A percentile compares a stretch with the other conserved stretches of the same genome.
These are phyloP conservation scores for Leptopilina myrica DNA, from an alignment of 2,888 invertebrate species.

Conservation along the genomic window DNA sequence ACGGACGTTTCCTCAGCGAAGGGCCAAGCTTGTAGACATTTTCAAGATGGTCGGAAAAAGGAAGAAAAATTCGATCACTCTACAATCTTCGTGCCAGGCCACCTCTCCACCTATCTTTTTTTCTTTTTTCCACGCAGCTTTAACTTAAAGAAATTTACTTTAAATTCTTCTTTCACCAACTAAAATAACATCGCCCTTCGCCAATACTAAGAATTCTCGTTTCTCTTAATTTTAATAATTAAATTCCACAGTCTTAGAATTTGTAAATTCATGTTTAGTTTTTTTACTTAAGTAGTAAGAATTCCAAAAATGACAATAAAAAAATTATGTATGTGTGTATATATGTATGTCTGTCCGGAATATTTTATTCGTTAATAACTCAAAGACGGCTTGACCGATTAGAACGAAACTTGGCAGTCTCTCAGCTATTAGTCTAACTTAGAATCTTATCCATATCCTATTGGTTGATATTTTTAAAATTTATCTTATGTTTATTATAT, in stretches of 20 bases:
- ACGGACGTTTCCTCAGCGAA: slow-evolving; percentile 42
- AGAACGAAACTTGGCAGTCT: too few relatives aligned
- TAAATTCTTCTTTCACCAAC: slow-evolving; percentile 23
- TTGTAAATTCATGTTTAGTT: too few relatives aligned
- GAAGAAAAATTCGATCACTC: slow-evolving; percentile 45
- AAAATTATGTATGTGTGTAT: too few relatives aligned
- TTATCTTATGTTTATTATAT: too few relatives aligned
- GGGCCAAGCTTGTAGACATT: slow-evolving; percentile 38
- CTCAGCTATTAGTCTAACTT: too few relatives aligned
- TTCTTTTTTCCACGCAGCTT: background rate
- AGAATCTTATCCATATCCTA: too few relatives aligned
- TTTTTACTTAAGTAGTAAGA: too few relatives aligned
- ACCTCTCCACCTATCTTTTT: background rate
- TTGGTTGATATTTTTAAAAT: too few relatives aligned
- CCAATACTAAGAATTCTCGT: slow-evolving; percentile 19
- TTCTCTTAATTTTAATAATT: slow-evolving; percentile 18
- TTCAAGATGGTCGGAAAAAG: slow-evolving; percentile 41
- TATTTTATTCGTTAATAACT: too few relatives aligned
- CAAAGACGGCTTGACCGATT: too few relatives aligned
- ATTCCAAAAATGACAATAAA: too few relatives aligned
- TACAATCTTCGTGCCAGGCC: slow-evolving; percentile 36
- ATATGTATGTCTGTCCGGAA: too few relatives aligned
- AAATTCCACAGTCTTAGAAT: slow-evolving; percentile 24
- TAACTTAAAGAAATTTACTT: slow-evolving; percentile 30
- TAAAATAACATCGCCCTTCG: slow-evolving; percentile 20